Conservation (phyloP, 2,888 invertebrate genomes). For the Euspilapteryx auroguttella region DNA sequence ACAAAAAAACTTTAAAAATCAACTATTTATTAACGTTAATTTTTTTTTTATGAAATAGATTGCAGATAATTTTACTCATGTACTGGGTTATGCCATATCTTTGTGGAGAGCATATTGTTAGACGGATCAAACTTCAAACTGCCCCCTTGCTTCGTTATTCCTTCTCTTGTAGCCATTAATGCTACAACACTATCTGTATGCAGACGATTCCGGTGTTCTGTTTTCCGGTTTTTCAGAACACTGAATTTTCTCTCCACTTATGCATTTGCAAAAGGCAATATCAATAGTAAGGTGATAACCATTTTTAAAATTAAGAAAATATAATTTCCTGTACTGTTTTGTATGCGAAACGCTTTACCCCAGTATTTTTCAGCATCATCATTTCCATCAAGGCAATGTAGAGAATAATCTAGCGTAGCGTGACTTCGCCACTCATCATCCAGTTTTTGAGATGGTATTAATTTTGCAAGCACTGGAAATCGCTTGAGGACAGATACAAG, state of each 20-base stretch:
- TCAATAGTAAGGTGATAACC: slow-evolving; percentile 1
- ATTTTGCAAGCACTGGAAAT: slow-evolving; percentile 4
- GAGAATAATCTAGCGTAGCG: slow-evolving; percentile 4
- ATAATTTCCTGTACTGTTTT: slow-evolving; percentile 3
- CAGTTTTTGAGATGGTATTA: too few relatives aligned
- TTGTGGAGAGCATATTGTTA: too few relatives aligned
- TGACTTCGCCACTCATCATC: slow-evolving; percentile 3
- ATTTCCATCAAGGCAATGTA: slow-evolving; percentile 1
- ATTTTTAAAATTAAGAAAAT: slow-evolving; percentile 3
- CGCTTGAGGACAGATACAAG: slow-evolving; percentile 1
- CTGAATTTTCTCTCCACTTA: too few relatives aligned
- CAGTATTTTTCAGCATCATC: slow-evolving; percentile 3
- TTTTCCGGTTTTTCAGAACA: slow-evolving; percentile 2
- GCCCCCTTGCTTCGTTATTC: not conserved
- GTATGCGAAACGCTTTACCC: slow-evolving; percentile 2
- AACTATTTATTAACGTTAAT: too few relatives aligned
- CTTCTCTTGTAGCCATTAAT: not conserved
- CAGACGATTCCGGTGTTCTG: too few relatives aligned
- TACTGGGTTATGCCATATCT: too few relatives aligned
- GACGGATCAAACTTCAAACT: too few relatives aligned
- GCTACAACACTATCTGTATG: not conserved
- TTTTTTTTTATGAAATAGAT: too few relatives aligned
- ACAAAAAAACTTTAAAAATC: too few relatives aligned
- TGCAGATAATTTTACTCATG: too few relatives aligned
- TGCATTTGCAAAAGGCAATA: slow-evolving; percentile 1